Conservation (phyloP, 2,113 vertebrate genomes). For the Colaptes auratus region DNA sequence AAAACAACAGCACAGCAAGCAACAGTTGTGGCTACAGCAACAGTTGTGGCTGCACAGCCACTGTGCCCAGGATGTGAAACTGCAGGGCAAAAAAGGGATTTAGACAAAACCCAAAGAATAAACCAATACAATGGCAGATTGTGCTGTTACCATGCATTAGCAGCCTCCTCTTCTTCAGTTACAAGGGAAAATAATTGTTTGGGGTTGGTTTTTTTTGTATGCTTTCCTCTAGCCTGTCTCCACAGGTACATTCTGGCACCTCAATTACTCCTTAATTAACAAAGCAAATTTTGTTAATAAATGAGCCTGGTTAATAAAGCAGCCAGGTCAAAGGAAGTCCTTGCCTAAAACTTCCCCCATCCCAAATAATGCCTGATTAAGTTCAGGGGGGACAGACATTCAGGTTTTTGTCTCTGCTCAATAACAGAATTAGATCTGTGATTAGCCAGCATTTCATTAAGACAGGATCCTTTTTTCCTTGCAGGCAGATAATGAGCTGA, state of each 20-base stretch:
- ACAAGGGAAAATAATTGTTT: not conserved
- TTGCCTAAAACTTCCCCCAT: not conserved
- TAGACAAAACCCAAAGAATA: not conserved
- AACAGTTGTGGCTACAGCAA: constrained; percentile 4
- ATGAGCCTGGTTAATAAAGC: not conserved
- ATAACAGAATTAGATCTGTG: not conserved
- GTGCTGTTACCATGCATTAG: not conserved
- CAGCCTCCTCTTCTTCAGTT: not conserved
- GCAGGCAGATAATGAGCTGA: not conserved
- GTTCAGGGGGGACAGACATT: not conserved
- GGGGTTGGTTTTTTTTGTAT: not conserved
- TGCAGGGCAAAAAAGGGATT: not conserved
- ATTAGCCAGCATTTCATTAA: constrained; percentile 6
- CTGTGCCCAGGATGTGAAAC: not conserved
- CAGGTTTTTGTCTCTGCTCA: not conserved
- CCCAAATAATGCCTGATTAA: not conserved
- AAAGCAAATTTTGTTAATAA: not conserved
- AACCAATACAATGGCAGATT: not conserved
- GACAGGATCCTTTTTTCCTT: not conserved
- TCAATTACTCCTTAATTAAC: not conserved
- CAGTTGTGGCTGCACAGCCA: not conserved
- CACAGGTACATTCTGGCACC: not conserved
- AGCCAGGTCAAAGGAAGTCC: not conserved
- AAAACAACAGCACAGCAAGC: not conserved
- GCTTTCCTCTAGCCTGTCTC: not conserved